A percentile compares a stretch with the other conserved stretches of the same genome.
Conservation (phyloP, 2,888 invertebrate genomes). For the Ormia ochracea region DNA sequence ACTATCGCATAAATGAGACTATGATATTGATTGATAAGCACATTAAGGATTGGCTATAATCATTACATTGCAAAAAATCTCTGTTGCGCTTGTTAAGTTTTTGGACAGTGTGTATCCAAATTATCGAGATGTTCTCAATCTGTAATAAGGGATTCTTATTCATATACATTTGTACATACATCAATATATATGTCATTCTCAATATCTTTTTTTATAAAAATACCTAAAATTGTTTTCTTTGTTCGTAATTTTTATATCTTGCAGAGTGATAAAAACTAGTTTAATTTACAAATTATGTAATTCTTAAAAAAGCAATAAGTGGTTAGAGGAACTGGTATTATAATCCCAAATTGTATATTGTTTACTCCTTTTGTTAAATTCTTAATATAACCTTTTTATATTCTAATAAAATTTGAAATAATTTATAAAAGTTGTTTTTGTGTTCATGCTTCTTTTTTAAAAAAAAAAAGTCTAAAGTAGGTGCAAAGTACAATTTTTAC, state of each 20-base stretch:
- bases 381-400: neutral
- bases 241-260: constrained; percentile 39
- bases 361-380: constrained; percentile 15
- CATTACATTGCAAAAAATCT: too few relatives aligned
- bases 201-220: neutral
- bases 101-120: too few relatives aligned
- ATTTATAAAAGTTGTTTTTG: constrained; percentile 30
- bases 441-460: neutral
- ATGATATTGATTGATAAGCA: too few relatives aligned
- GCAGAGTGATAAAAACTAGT: constrained; percentile 55
- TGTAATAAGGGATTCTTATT: too few relatives aligned
- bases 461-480: too few relatives aligned
- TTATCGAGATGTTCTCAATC: too few relatives aligned
- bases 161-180: neutral
- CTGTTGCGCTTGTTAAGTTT: too few relatives aligned
- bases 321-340: constrained; percentile 47
- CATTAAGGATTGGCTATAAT: too few relatives aligned
- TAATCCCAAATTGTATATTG: constrained; percentile 34
- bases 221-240: neutral
- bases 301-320: constrained; percentile 33
- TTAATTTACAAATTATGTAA: constrained; percentile 31
- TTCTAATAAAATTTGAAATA: constrained; percentile 42
- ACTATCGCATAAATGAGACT: too few relatives aligned
- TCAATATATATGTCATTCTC: neutral
- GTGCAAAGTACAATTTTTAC: too few relatives aligned